Conservation (phyloP, 37 sponge, comb jelly and placozoan species). For the Petrosia ficiformis region DNA sequence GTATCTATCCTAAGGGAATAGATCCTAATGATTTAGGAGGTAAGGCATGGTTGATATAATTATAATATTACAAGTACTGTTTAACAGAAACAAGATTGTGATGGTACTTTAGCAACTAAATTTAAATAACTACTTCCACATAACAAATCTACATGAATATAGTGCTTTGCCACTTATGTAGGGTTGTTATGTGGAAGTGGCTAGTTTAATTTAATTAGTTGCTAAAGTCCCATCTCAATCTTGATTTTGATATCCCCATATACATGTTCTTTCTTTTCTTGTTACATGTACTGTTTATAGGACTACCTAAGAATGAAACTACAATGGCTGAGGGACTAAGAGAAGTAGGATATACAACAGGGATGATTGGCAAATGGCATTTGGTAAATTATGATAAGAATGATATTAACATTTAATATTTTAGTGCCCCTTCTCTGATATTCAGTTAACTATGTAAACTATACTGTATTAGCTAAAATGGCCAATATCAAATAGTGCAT, state of each 20-base stretch:
- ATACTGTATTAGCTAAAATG: not conserved
- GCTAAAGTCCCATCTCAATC: too few species aligned
- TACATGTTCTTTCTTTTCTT: too few species aligned
- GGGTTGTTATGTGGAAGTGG: too few species aligned
- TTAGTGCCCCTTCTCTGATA: not conserved
- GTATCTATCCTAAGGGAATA: conserved; percentile 61
- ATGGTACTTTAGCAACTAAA: not conserved
- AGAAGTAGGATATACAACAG: conserved; percentile 53
- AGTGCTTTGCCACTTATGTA: too few species aligned
- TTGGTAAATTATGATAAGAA: conserved; percentile 15
- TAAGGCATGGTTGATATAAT: not conserved
- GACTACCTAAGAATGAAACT: conserved; percentile 50
- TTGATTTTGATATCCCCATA: too few species aligned
- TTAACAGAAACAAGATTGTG: too few species aligned
- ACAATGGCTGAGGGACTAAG: conserved; percentile 64
- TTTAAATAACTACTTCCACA: too few species aligned
- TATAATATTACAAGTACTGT: not conserved
- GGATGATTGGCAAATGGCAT: conserved; percentile 71
- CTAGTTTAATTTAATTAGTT: too few species aligned
- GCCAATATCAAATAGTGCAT: not conserved
- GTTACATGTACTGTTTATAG: too few species aligned
- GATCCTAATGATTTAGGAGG: conserved; percentile 50
- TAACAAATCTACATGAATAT: too few species aligned
- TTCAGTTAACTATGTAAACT: not conserved
- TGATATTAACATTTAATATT: not conserved